Base-by-base conservation (phyloP, 2,888 invertebrate species). In the Yponomeuta cagnagella region DNA sequence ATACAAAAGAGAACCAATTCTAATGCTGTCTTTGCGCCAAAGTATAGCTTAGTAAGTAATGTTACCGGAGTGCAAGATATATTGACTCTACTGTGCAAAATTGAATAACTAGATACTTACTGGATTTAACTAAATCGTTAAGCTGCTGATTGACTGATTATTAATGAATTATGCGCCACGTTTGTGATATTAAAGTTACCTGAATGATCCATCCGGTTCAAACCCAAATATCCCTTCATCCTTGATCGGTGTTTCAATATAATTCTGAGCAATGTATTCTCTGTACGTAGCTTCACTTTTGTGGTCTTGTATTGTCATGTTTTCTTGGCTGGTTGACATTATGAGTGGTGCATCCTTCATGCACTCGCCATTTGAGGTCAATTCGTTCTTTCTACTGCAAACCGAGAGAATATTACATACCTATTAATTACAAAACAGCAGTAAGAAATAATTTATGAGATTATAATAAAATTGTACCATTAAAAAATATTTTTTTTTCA, bases 311-410 rank as follows among this genome's bases (percentile, higher is more conserved):
- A 85, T 82, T 2, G 91, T 92, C 87, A 94, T 93, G 77, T 94
- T 94, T 79, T 95, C 94, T 82, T 94, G 94, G 77, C 94, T 94
- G 6, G 94, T 90, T 2, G 94, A 94, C 82, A 93, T 93, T 63
- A 93, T 78, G 70, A 93, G 82, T 3, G 92, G 90, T 37, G 87
- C 88, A 77, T 93, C 92, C 79, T 91, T 93, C 30, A 89, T 79
- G 64, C 89, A 89, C 15, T 93, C 93, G 10, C 85, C 85, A 68
- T 87, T 37, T 33, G 43, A 37, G 33, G 10, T 67, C 1, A 67
- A 82, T 86, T 87, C 92, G 74, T 81, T 86, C 87, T 93, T 93
- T 74, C 94, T 83, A 77, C 92, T 92, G 73, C 71, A 79, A 78
- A 72, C 72, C 68, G 9, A 72, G 33, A 37, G 37, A 68, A 68